Percentiles rank a stretch among this genome's conserved stretches.
These are phyloP conservation scores for Linepithema humile DNA, from an alignment of 1,140 invertebrate species.

Conservation along the genomic window DNA sequence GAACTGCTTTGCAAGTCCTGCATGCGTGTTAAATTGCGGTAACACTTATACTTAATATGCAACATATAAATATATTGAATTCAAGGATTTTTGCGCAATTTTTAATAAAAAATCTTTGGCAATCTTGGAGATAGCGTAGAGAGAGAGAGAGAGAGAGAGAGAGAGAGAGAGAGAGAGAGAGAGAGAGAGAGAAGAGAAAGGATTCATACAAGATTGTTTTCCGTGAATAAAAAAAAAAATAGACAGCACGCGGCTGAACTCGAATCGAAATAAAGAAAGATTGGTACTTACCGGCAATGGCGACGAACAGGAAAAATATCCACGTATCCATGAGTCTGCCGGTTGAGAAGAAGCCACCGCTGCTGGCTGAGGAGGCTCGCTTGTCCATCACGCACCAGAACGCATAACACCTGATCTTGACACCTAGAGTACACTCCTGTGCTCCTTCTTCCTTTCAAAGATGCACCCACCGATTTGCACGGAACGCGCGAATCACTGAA, in stretches of 20 bases:
- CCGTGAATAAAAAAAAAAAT: no score
- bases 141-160: background rate
- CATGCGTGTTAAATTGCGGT: background rate
- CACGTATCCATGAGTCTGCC: conserved; percentile 77
- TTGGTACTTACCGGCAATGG: conserved; percentile 75
- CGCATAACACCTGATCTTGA: conserved; percentile 50
- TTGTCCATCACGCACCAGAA: conserved; percentile 67
- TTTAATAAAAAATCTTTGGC: background rate
- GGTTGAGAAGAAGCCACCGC: conserved; percentile 56
- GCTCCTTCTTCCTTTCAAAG: background rate
- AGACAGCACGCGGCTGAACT: background rate
- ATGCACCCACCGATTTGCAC: conserved; percentile 49
- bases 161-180: background rate
- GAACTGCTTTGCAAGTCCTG: background rate
- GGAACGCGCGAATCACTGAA: conserved; percentile 52
- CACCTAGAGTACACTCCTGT: conserved; percentile 5
- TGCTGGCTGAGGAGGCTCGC: conserved; percentile 47
- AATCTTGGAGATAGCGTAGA: background rate
- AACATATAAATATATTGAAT: background rate
- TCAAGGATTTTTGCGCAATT: background rate
- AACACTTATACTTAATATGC: background rate
- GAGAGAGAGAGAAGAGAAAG: background rate
- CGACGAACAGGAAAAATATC: conserved; percentile 77
- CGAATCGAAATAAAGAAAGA: background rate
- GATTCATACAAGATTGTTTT: background rate